Conservation (phyloP, 2,113 vertebrate genomes). For the Chelonoidis abingdonii region DNA sequence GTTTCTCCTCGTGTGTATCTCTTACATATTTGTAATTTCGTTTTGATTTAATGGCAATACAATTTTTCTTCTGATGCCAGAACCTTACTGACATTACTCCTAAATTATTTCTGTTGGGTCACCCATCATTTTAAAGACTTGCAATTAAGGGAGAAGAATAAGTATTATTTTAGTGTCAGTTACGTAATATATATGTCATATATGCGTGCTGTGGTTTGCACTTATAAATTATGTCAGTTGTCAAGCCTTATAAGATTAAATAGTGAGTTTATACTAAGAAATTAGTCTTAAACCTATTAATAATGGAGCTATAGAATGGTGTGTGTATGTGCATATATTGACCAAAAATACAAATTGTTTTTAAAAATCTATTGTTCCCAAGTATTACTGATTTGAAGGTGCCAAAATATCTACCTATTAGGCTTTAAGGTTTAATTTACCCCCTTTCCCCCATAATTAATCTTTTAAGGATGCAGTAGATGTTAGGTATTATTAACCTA, state of each 20-base stretch:
- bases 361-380: not conserved
- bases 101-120: conserved; percentile 57
- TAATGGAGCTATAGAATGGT: conserved; percentile 11
- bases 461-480: not conserved
- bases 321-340: not conserved
- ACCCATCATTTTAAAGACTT: conserved; percentile 44
- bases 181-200: conserved; percentile 64
- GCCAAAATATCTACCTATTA: not conserved
- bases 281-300: conserved; percentile 38
- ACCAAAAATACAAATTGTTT: not conserved
- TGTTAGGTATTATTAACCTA: not conserved
- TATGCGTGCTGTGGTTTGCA: conserved; percentile 50
- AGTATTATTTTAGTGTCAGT: conserved; percentile 50
- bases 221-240: conserved; percentile 70
- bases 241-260: conserved; percentile 61
- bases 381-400: not conserved
- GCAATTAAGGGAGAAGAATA: no score
- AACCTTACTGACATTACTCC: conserved; percentile 51
- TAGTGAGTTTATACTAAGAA: conserved; percentile 53
- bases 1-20: not conserved
- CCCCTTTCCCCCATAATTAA: not conserved
- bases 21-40: not conserved
- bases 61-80: conserved; percentile 51
- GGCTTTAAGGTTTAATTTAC: not conserved
- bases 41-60: conserved; percentile 48